A percentile compares a stretch with the other conserved stretches of the same genome.
Conservation (phyloP, 2,888 invertebrate genomes). For the Carcina quercana region DNA sequence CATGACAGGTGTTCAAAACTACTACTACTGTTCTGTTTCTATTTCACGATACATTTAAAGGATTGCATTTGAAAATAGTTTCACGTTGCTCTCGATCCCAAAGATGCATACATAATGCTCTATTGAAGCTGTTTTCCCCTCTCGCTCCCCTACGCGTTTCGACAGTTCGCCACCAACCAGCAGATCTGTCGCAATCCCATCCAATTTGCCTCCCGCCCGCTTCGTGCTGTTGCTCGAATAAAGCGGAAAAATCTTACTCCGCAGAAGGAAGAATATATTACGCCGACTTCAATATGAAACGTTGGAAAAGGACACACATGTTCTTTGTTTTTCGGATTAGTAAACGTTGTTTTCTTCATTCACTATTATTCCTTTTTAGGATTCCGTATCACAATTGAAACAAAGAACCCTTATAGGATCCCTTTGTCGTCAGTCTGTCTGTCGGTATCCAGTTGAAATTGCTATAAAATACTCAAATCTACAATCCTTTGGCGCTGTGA, state of each 20-base stretch:
- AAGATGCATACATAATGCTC: constrained; percentile 42
- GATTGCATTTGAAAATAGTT: constrained; percentile 40
- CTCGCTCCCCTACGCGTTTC: constrained; percentile 54
- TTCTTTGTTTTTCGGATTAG: constrained; percentile 18
- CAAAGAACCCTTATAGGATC: no score
- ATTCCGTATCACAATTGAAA: no score
- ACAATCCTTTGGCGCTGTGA: no score
- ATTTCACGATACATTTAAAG: constrained; percentile 6
- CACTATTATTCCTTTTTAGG: not conserved
- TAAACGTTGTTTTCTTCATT: constrained; percentile 9
- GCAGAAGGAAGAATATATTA: constrained; percentile 56
- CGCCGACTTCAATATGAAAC: constrained; percentile 45
- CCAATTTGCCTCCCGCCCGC: constrained; percentile 65
- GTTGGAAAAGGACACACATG: constrained; percentile 27
- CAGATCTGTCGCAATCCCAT: constrained; percentile 69
- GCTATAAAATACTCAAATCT: no score
- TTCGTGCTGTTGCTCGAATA: constrained; percentile 52
- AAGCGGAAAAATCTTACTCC: constrained; percentile 63
- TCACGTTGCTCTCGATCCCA: constrained; percentile 40
- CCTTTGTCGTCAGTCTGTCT: no score
- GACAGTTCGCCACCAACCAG: constrained; percentile 53
- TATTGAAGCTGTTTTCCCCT: constrained; percentile 58
- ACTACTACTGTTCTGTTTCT: no score
- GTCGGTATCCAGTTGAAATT: no score
- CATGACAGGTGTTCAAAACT: no score